phyloP scores from a whole-genome alignment of 2,797 vertebrate genomes.

The Ptychadena robeensis region DNA sequence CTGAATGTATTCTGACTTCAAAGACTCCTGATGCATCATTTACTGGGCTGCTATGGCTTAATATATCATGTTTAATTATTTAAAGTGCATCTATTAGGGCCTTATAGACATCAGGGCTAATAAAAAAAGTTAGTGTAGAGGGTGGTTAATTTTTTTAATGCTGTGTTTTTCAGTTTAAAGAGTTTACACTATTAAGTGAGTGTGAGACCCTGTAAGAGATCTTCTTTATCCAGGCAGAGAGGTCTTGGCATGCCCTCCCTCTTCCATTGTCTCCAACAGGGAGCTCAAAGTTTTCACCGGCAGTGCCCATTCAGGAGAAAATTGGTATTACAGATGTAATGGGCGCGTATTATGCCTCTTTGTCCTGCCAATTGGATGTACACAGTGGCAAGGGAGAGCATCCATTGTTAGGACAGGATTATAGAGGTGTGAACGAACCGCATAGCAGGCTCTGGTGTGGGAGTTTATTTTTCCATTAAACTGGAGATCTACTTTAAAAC shows the following conservation, averaged over 20 bases:
- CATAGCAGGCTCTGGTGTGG: no score
- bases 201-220: background rate
- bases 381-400: no score
- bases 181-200: background rate
- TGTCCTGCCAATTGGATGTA: background rate
- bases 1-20: conserved; percentile 6
- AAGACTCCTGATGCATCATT: conserved; percentile 3
- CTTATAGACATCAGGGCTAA: background rate
- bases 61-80: background rate
- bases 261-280: background rate
- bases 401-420: no score
- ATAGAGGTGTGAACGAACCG: no score
- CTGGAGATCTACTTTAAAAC: no score
- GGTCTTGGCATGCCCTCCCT: background rate
- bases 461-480: no score
- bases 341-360: background rate
- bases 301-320: background rate
- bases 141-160: background rate
- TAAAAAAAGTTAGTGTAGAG: background rate
- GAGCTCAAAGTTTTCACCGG: background rate
- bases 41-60: conserved; percentile 9
- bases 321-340: background rate
- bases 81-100: background rate
- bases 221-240: background rate
- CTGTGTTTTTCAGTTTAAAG: no score